Evolutionary conservation across 1,140 invertebrate species (phyloP), one percentile per base, ranked within the genome.

Genomic region (Drosophila sp.): DNA sequence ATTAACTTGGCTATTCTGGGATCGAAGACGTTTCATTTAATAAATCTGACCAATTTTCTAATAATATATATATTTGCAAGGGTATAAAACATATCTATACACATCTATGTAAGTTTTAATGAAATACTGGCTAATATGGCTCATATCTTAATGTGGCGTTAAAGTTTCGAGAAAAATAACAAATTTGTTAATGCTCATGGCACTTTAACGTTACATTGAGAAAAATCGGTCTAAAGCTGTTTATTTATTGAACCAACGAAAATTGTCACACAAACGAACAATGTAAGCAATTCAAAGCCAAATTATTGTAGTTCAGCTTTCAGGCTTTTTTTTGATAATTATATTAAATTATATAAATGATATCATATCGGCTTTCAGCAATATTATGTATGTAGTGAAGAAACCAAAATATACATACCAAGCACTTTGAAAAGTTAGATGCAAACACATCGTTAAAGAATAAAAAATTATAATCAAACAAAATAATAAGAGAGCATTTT

Each of bases 281-380:
- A 86, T 86, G 60, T 30, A 30, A 54, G 70, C 58, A 61, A 62
- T 50, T 47, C 63, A 74, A 65, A 27, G 55, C 66, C 44, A 70
- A 68, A 76, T 68, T 40, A 66, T 65, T 66, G 79, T 70, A 62
- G 61, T 56, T 62, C 63, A 72, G 71, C 70, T 72, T 64, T 69
- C 44, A 79, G 65, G 62, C 56, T 76, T 74, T 68, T 75, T 72
- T 69, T 57, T 55, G 55, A 67, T 62, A 70, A 64, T 60, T 50
- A 27, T 27, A 54, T 69, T 73, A 32, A 63, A 71, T 80, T 62
- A 55, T 56, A 47, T 67, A 50, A 50, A 50, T 50, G 1, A 50
- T 73, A 70, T 58, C 40, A 66, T 77, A 87, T 79, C 79, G 79
- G 83, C 83, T 87, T 78, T 85, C 72, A 78, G 78, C 74, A 69